Base-by-base conservation (phyloP, 2,888 invertebrate genomes). In the Pollenia griseotomentosa region DNA sequence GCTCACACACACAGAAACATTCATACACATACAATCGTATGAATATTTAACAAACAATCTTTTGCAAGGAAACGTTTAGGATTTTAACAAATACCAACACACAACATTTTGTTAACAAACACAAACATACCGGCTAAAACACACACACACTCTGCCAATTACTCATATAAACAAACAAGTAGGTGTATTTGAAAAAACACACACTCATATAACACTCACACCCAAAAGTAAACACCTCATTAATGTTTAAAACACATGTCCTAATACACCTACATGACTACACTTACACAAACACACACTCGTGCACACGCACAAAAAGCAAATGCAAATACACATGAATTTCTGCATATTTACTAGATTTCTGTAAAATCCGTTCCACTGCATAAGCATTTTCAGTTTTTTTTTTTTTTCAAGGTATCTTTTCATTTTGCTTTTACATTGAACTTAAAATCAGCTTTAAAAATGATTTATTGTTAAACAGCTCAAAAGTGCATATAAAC, bases 391-490 rank as follows among this genome's bases (percentile, higher is more conserved):
- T 53, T 63, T 2, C 9, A 33, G 40, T 4, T 40, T 16, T 65
- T 63, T 40, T 16, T 65, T 63, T 48, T 16, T 42, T 57, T 8
- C 9, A 23, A 48, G 59, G 11, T 33, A 9, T 23, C 0, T 55
- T 51, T 68, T 51, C 16, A 14, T 57, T 63, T 44, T 74, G 23
- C 48, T 48, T 46, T 83, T 83, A 12, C 65, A 80, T 80, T 77
- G 84, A 84, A 84, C 81, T 77, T 80, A 61, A 83, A 83, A 77
- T 86, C 86, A 83, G 83, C 75, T 83, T 77, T 73, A 66, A 61
- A 87, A 79, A 63, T 86, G 80, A 83, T 86, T 83, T 86, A 83
- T 86, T 46, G 75, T 79, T 83, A 57, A 74, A 44, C 70, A 83
- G 55, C 74, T 74, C 40, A 75, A 75, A 70, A 68, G 70, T 57